Percentiles rank a stretch among this genome's conserved stretches.
phyloP scores from a whole-genome alignment of 2,797 vertebrate genomes.

The Pogoniulus pusillus region DNA sequence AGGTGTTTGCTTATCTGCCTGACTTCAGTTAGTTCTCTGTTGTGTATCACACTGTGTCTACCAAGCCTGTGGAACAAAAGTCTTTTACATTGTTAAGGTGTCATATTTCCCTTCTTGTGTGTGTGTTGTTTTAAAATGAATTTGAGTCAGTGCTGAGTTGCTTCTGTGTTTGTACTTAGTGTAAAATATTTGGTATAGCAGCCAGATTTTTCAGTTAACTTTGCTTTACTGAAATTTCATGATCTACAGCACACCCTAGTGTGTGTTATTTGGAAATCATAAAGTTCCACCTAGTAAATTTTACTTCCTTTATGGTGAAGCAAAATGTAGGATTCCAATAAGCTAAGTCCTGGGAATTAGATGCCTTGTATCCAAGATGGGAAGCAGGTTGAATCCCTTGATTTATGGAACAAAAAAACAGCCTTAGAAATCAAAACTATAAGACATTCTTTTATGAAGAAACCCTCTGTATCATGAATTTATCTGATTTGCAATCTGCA shows the following conservation, averaged over 20 bases:
- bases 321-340: not conserved
- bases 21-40: not conserved
- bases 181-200: not conserved
- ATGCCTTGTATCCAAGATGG: not conserved
- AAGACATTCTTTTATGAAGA: not conserved
- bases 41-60: not conserved
- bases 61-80: not conserved
- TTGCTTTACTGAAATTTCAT: conserved; percentile 52
- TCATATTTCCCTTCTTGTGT: not conserved
- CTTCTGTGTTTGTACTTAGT: not conserved
- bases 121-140: not conserved
- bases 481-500: not conserved
- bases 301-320: not conserved
- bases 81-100: not conserved
- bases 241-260: conserved; percentile 75
- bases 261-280: conserved; percentile 57
- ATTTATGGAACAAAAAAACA: not conserved
- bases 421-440: not conserved
- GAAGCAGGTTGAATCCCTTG: not conserved
- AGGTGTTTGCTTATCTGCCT: not conserved
- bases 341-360: not conserved
- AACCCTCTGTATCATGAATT: not conserved
- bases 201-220: not conserved
- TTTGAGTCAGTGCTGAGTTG: not conserved
- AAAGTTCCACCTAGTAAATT: not conserved